Percentiles rank a stretch among this genome's conserved stretches.
phyloP scores from a whole-genome alignment of 1,140 invertebrate genomes.

The Temnothorax longispinosus region DNA sequence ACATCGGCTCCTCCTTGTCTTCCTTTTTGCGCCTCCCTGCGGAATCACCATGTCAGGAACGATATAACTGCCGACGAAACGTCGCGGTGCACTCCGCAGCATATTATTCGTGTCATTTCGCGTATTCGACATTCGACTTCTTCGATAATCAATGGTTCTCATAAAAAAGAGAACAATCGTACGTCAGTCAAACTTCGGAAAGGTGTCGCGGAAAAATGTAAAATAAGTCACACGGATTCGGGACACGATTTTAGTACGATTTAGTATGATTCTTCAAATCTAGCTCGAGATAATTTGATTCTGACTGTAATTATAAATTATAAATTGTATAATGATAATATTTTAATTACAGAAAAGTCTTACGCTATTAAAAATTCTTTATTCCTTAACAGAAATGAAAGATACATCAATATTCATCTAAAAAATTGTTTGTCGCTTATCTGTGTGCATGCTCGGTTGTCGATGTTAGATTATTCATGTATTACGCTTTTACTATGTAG shows the following conservation, averaged over 20 bases:
- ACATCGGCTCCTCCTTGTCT: not conserved
- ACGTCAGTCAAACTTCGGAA: not conserved
- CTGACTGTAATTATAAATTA: not conserved
- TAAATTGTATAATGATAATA: not conserved
- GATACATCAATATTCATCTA: conserved; percentile 13
- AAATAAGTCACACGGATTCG: not conserved
- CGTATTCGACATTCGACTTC: not conserved
- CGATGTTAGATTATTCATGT: conserved; percentile 7
- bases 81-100: not conserved
- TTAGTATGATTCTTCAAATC: not conserved
- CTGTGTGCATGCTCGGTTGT: not conserved
- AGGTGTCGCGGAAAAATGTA: not conserved
- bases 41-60: conserved; percentile 23
- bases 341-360: not conserved
- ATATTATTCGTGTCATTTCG: conserved; percentile 73
- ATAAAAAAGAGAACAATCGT: not conserved
- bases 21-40: not conserved
- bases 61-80: conserved; percentile 45
- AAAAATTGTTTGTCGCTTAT: not conserved
- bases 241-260: not conserved
- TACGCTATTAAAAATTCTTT: not conserved
- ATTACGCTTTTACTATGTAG: conserved; percentile 5
- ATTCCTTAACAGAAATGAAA: not conserved
- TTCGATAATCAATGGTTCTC: conserved; percentile 36
- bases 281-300: not conserved